These are phyloP conservation scores for Arothron firmamentum DNA, from an alignment of 2,113 vertebrate species.

Conservation along the genomic window DNA sequence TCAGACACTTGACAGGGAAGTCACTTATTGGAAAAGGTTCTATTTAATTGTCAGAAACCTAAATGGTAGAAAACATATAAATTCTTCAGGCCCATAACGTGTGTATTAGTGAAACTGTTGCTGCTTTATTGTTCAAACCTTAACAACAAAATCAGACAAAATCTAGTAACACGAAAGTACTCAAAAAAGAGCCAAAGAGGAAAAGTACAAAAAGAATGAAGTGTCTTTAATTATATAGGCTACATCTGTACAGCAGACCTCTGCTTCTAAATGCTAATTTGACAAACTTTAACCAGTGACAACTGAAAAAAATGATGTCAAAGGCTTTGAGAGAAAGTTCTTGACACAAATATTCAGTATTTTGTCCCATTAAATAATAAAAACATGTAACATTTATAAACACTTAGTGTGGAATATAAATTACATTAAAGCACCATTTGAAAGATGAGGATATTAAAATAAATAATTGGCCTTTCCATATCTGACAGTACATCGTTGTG, in stretches of 20 bases:
- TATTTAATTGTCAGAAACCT: no score
- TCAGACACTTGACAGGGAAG: no score
- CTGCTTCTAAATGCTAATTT: constrained; percentile 66
- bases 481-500: neutral
- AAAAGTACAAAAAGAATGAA: constrained; percentile 61
- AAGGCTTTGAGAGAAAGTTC: constrained; percentile 61
- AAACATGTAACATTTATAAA: constrained; percentile 60
- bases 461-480: constrained; percentile 75
- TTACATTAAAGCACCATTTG: constrained; percentile 81
- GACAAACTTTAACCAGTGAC: constrained; percentile 39
- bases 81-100: no score
- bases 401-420: constrained; percentile 73
- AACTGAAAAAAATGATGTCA: constrained; percentile 48
- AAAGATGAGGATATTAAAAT: constrained; percentile 75
- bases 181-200: neutral
- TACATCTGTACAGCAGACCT: constrained; percentile 74
- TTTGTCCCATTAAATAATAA: constrained; percentile 65
- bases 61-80: no score
- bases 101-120: no score
- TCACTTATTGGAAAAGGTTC: no score
- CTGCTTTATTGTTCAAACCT: no score
- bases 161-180: neutral
- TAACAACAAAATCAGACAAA: neutral
- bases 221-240: constrained; percentile 71
- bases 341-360: constrained; percentile 57